Percentiles rank a stretch among this genome's conserved stretches.
These are phyloP conservation scores for Rhagoletis zephyria DNA, from an alignment of 1,140 invertebrate species.

Conservation along the genomic window DNA sequence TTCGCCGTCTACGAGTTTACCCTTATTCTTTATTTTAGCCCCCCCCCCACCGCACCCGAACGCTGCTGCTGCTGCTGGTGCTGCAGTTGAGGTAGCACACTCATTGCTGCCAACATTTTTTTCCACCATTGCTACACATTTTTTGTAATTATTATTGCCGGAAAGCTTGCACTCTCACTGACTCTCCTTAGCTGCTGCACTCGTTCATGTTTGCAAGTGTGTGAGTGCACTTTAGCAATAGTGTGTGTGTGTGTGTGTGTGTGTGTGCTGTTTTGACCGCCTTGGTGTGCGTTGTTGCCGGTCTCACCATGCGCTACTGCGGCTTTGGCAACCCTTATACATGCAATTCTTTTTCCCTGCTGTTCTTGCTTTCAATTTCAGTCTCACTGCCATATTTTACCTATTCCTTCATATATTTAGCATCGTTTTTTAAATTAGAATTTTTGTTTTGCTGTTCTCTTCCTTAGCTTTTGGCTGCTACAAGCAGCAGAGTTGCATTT, in stretches of 20 bases:
- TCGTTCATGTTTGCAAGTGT: neutral
- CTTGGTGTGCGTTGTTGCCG: neutral
- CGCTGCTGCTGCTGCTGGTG: neutral
- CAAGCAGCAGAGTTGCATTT: constrained; percentile 26
- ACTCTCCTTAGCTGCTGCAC: constrained; percentile 5
- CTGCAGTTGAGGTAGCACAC: constrained; percentile 10
- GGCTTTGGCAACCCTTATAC: constrained; percentile 25
- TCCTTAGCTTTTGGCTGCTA: neutral
- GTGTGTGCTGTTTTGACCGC: neutral
- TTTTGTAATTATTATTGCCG: neutral
- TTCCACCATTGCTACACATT: neutral
- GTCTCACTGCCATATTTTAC: neutral
- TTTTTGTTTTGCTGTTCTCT: constrained; percentile 46
- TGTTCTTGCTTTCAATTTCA: constrained; percentile 3
- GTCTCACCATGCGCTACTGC: neutral
- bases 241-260: neutral
- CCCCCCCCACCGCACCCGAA: neutral
- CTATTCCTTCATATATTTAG: constrained; percentile 4
- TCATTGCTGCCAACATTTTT: neutral
- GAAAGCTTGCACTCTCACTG: constrained; percentile 1
- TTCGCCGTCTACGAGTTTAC: neutral
- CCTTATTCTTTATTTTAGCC: neutral
- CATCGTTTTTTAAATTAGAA: neutral
- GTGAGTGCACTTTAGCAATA: neutral
- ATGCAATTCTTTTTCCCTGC: neutral